Conservation (phyloP, 2,797 vertebrate species). For the Siniperca undulata region DNA sequence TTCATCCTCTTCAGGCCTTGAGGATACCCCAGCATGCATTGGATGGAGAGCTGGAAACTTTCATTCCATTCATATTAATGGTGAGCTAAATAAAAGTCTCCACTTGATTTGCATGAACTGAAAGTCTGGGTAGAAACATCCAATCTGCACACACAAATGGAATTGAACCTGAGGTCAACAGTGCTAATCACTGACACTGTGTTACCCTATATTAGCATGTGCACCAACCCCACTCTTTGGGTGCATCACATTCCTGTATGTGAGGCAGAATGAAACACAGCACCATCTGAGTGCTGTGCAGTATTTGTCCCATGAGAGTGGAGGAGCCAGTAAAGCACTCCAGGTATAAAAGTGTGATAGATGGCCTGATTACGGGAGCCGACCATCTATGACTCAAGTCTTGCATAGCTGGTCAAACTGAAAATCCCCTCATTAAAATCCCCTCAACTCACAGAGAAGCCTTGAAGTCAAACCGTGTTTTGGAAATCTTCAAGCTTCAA, state of each 20-base stretch:
- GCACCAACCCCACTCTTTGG: neutral
- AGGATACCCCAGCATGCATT: constrained; percentile 18
- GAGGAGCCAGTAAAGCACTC: constrained; percentile 7
- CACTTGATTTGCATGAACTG: neutral
- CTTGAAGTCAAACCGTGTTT: constrained; percentile 73
- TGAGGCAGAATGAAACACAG: neutral
- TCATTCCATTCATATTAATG: neutral
- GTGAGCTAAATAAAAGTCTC: neutral
- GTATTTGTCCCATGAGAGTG: neutral
- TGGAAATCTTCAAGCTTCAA: constrained; percentile 74
- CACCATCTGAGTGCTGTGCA: neutral
- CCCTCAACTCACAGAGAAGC: constrained; percentile 56
- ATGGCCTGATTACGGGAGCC: constrained; percentile 42
- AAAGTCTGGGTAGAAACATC: neutral
- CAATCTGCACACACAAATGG: neutral
- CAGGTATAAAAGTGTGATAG: constrained; percentile 41
- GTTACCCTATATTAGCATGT: neutral
- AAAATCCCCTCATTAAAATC: constrained; percentile 77
- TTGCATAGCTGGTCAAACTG: constrained; percentile 61
- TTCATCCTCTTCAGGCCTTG: neutral
- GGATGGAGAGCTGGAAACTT: neutral
- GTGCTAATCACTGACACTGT: neutral
- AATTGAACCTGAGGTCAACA: constrained; percentile 1
- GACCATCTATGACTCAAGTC: constrained; percentile 52
- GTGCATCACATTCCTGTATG: neutral